phyloP scores from a whole-genome alignment of 2,797 vertebrate species.

The Lycodopsis pacificus region DNA sequence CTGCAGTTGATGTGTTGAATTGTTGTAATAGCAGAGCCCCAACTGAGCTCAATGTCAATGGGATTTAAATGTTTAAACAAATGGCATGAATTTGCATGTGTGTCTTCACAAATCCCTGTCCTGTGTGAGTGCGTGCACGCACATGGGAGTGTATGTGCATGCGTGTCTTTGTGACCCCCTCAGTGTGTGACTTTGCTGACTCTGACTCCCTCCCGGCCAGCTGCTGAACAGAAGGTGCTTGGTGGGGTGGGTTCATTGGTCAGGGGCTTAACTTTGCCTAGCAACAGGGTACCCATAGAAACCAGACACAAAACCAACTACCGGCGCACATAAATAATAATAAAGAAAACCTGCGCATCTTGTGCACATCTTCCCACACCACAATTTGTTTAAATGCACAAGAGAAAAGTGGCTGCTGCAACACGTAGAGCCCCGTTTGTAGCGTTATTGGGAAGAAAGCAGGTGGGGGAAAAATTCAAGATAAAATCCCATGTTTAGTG shows the following conservation, averaged over 20 bases:
- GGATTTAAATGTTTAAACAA: constrained; percentile 48
- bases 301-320: constrained; percentile 82
- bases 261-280: constrained; percentile 85
- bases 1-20: constrained; percentile 10
- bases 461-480: background rate
- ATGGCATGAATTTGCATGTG: constrained; percentile 41
- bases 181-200: constrained; percentile 73
- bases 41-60: constrained; percentile 7
- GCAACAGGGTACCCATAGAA: constrained; percentile 84
- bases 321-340: constrained; percentile 66
- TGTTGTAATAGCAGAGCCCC: constrained; percentile 4
- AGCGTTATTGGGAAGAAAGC: background rate
- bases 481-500: background rate
- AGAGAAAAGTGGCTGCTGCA: constrained; percentile 6
- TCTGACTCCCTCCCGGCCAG: constrained; percentile 68
- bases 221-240: constrained; percentile 83
- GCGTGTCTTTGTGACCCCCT: constrained; percentile 24
- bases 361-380: constrained; percentile 5
- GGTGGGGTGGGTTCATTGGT: constrained; percentile 82
- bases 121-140: constrained; percentile 1
- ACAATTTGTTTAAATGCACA: constrained; percentile 23
- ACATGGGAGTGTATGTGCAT: background rate
- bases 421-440: constrained; percentile 4
- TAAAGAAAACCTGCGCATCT: constrained; percentile 60
- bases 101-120: constrained; percentile 9